Base-by-base conservation (phyloP, 2,888 invertebrate genomes). In the Nephrotoma flavescens region DNA sequence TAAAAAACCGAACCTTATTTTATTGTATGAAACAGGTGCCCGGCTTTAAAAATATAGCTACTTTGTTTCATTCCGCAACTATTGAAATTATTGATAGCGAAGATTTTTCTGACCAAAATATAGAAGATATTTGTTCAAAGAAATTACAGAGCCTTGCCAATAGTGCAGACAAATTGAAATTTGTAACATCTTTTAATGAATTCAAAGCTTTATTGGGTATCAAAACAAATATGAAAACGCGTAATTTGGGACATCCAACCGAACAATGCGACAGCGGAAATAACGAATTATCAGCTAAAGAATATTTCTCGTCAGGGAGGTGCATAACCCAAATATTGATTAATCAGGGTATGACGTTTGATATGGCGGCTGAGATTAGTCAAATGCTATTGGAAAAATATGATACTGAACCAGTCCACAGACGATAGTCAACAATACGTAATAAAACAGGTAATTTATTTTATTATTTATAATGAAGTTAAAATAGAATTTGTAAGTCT, bases 71-170 rank as follows among this genome's bases (percentile, higher is more conserved):
- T 9, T 71, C 71, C 9, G 31, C 71, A n/a, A 86, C 86, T 0
- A 6, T 41, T 0, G 12, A 86, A 41, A 86, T 86, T 41, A 86
- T 86, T 86, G 41, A 52, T 5, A 47, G 47, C n/a, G 52, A 86
- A n/a, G 15, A 86, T 86, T 47, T 86, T 12, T 52, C 47, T 6
- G 86, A 86, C 47, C 41, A 86, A 41, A 86, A 86, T 86, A 86
- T 86, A 2, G 11, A 31, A 5, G 2, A 41, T 31, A 86, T 86
- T 47, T 86, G 71, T 31, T 31, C 2, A 31, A n/a, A 19, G 9
- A 71, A 31, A 31, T 31, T 71, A 71, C 31, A 31, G 31, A 31
- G 7, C 71, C 31, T 71, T 31, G 0, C 7, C 2, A 31, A 31
- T 12, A 9, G 31, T 9, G 31, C 19, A 71, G 71, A 71, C 6